Base-by-base conservation (phyloP, 1,140 invertebrate genomes). In the Megathymus violae region DNA sequence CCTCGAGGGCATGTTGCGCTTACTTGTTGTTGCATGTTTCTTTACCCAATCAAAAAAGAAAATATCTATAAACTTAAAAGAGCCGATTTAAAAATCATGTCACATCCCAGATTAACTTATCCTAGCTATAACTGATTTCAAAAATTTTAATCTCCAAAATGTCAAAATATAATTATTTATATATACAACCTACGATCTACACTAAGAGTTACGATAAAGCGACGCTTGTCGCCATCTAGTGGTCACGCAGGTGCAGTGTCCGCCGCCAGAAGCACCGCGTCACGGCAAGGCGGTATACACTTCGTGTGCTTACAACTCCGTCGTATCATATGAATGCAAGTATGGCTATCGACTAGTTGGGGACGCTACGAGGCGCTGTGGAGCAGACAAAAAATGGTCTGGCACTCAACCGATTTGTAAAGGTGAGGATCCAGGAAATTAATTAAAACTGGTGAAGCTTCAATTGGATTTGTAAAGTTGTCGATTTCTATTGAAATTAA, bases 301-400 rank as follows among this genome's bases (percentile, higher is more conserved):
- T 0, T 97, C 97, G n/a, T 95, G 96, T 69, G 96, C 97, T 1
- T 99, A 98, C 93, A 98, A 98, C 82, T 97, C 97, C 0, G 95
- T 97, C 51, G 96, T 98, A 3, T 95, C 95, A 36, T 99, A 98
- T 88, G 97, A 98, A 76, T 99, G 98, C 91, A 96, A 96, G 71
- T 97, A 97, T 79, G 97, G 97, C 0, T 99, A 96, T 88, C 95
- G 95, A 19, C 92, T 99, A n/a, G 93, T 97, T 0, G 98, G 98
- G 0, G 95, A 97, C 61, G 92, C 93, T 2, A 98, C 97, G 4
- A 93, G 98, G 78, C 93, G 96, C 40, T 99, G 98, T 89, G 95
- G 96, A 1, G 95, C 97, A 1, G 97, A 99, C 88, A 96, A 96
- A 81, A 95, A 96, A 82, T 99, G 98, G 98, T 95, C 96, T 10